Base-by-base conservation (phyloP, 2,797 vertebrate genomes). In the Chanos chanos region DNA sequence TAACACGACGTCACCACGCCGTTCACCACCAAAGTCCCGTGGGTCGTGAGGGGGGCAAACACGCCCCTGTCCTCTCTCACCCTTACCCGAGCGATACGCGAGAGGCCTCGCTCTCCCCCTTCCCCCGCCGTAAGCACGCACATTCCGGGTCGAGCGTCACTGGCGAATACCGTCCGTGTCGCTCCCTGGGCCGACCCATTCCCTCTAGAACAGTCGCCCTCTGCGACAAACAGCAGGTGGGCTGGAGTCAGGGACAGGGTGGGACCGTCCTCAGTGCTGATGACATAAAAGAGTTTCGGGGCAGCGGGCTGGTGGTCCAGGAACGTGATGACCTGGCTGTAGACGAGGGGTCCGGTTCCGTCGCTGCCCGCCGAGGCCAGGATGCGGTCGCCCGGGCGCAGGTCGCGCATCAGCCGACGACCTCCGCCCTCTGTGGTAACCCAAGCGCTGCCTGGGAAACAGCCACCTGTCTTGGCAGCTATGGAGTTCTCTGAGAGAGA, bases 381-480 rank as follows among this genome's bases (percentile, higher is more conserved):
- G 64, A 98, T 89, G 0, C 85, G 86, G 71, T 96, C 92, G 18
- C 95, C 91, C 0, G 90, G 89, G 66, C 54, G 86, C 58, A 98
- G 84, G 0, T 92, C 88, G 3, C 84, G 83, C 64, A 97, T 60
- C 0, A 87, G 73, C 19, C 68, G 91, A 53, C 61, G 84, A 4
- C 53, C 77, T 31, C 95, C 93, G 0, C 82, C 74, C 75, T 93
- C 90, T 77, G 92, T 64, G 1, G 77, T 92, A 10, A 93, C 91
- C 73, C 80, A 75, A 0, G 94, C 90, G 66, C 75, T 68, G 7
- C 89, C 92, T 0, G 94, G 95, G 75, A 98, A 99, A 85, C 95
- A 99, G 47, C 95, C 95, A 0, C 95, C 95, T 0, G 95, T 94
- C 79, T 94, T 97, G 18, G 93, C 93, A 0, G 95, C 95, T 0